phyloP scores from a whole-genome alignment of 2,797 vertebrate species.

The Malurus leucopterus region DNA sequence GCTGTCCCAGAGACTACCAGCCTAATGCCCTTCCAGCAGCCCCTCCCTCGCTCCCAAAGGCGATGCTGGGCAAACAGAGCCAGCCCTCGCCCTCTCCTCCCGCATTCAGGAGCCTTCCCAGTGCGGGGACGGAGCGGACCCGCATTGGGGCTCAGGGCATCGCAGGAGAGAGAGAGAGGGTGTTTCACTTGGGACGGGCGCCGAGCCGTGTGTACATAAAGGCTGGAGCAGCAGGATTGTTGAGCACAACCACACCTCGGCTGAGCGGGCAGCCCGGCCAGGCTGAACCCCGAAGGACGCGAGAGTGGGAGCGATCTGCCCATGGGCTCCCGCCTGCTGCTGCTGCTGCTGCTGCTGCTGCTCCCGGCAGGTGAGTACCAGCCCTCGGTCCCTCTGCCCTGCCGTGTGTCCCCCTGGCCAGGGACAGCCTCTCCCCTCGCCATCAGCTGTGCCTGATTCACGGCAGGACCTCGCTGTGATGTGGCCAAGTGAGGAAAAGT shows the following conservation, averaged over 20 bases:
- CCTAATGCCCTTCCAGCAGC: slow-evolving; percentile 26
- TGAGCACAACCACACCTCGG: not conserved
- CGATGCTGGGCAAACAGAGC: slow-evolving; percentile 2
- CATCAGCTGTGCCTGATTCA: not conserved
- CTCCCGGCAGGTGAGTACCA: slow-evolving; percentile 57
- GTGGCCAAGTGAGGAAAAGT: not conserved
- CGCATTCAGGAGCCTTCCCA: not conserved
- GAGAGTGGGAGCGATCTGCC: not conserved
- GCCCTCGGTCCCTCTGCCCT: not conserved
- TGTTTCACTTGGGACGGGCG: not conserved
- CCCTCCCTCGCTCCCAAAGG: slow-evolving; percentile 21
- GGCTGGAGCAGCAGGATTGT: not conserved
- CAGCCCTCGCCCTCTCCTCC: not conserved
- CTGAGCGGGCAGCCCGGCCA: not conserved
- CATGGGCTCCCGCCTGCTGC: slow-evolving; percentile 40
- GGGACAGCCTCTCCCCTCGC: not conserved
- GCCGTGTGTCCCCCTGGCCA: fast-evolving
- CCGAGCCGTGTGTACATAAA: slow-evolving; percentile 20
- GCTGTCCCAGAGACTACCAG: not conserved
- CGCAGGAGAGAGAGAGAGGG: not conserved
- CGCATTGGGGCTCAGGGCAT: not conserved
- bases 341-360: slow-evolving; percentile 16
- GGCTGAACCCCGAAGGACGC: not conserved
- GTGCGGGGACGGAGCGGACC: not conserved
- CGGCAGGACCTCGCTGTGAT: not conserved